Percentiles rank a stretch among this genome's conserved stretches.
phyloP scores from a whole-genome alignment of 1,140 invertebrate species.

The Eumeta japonica region DNA sequence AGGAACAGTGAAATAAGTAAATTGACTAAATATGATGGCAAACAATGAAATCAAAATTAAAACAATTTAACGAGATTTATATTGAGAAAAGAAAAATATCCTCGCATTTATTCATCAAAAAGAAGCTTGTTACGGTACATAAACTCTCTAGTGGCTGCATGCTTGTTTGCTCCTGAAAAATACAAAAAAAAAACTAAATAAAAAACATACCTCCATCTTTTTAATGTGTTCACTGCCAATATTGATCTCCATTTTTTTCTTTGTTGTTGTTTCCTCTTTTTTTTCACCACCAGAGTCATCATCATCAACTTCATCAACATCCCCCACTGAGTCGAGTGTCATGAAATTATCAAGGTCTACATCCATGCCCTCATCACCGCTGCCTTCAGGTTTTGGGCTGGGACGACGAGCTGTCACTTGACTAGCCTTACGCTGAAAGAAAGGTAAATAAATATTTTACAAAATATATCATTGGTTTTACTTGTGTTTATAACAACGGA shows the following conservation, averaged over 20 bases:
- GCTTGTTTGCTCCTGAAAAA: no score
- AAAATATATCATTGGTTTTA: conserved; percentile 3
- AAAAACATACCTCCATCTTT: conserved; percentile 65
- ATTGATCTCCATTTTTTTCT: conserved; percentile 67
- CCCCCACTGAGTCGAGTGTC: conserved; percentile 80
- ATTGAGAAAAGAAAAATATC: no score
- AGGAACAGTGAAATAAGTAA: no score
- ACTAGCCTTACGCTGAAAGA: conserved; percentile 60
- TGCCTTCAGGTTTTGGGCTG: conserved; percentile 48
- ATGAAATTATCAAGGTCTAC: conserved; percentile 80
- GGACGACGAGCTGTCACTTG: conserved; percentile 29
- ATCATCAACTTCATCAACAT: conserved; percentile 73
- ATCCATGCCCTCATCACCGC: conserved; percentile 70
- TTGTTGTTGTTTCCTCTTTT: conserved; percentile 55
- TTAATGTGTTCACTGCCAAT: conserved; percentile 76
- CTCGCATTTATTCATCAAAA: no score
- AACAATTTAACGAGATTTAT: no score
- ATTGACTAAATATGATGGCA: no score
- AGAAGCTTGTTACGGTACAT: no score
- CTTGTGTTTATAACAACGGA: no score
- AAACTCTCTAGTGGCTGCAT: no score
- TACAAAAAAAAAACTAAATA: conserved; percentile 1
- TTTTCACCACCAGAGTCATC: conserved; percentile 64
- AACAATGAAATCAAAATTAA: no score
- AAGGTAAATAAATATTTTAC: conserved; percentile 10